Base-by-base conservation (phyloP, 1,140 invertebrate species). In the Dreissena rostriformis region DNA sequence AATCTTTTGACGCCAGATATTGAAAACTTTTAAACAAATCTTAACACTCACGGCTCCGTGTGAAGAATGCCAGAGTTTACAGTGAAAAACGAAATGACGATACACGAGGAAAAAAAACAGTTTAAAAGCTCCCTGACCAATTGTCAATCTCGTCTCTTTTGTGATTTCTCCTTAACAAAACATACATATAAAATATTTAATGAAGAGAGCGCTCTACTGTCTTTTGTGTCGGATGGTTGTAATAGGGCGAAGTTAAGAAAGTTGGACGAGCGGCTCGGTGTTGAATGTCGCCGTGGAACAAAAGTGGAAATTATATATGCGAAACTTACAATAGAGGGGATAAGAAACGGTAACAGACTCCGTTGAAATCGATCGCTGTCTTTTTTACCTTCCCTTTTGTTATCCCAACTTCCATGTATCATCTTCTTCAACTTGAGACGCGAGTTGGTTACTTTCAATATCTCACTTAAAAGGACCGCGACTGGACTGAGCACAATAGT, bases 281-380 rank as follows among this genome's bases (percentile, higher is more conserved):
- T 79, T 79, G 70, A 68, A 79, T 82, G 72, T 66, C 80, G 55
- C 14, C 4, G 19, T 24, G 29, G 80, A 82, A 82, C 80, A 82
- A 82, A 74, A 52, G 63, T 74, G 71, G 72, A 74, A 82, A 82
- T 82, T 82, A 82, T 82, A 82, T 82, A 82, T 82, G 74, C 80
- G 28, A 19, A 57, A n/a, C 14, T 19, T 1, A 82, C 80, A 82
- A 82, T 74, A 82, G 80, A 82, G 71, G 61, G 71, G 80, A 75
- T 75, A 74, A 74, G 80, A 75, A 75, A 82, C 66, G 80, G 75
- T 82, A 82, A 71, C 74, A 63, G 65, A 28, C n/a, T 26, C 71
- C 73, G 39, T 74, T 82, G 80, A 66, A 82, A 82, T 49, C 57
- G 80, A 82, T 82, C 61, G 68, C 57, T n/a, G 49, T 63, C 68